Evolutionary conservation across 1,140 invertebrate genomes (phyloP).

Genomic region (Polypedilum pembai): DNA sequence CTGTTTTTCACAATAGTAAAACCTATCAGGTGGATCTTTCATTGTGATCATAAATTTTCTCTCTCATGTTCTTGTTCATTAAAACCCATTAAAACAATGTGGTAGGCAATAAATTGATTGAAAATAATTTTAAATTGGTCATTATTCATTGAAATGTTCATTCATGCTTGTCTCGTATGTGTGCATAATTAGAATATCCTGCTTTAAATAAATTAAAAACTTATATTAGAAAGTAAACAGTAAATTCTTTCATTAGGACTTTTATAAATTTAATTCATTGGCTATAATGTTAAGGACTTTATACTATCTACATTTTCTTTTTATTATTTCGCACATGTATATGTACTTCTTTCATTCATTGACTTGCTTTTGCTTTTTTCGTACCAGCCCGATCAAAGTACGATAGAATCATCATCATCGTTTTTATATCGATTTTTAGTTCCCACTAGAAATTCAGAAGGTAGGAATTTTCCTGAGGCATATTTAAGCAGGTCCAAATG

Average conservation of each 20-base stretch:
- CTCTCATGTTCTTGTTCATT: background rate
- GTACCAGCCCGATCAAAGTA: background rate
- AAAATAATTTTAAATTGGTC: background rate
- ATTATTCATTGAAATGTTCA: background rate
- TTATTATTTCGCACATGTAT: background rate
- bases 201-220: background rate
- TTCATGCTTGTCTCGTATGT: background rate
- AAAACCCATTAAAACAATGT: background rate
- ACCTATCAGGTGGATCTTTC: background rate
- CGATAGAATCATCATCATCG: background rate
- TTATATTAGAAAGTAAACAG: too few relatives aligned
- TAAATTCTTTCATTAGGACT: too few relatives aligned
- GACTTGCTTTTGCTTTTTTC: background rate
- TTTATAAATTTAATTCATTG: background rate
- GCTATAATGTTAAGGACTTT: background rate
- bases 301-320: conserved; percentile 4
- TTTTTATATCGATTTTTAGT: conserved; percentile 22
- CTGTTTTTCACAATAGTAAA: background rate
- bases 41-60: background rate
- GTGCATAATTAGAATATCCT: background rate
- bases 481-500: conserved; percentile 9
- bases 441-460: background rate
- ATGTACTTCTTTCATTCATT: conserved; percentile 20
- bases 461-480: background rate
- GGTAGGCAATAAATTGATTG: background rate